Evolutionary conservation across 2,888 invertebrate species (phyloP), one percentile per base, ranked within the genome.

Genomic region (Atherix ibis): DNA sequence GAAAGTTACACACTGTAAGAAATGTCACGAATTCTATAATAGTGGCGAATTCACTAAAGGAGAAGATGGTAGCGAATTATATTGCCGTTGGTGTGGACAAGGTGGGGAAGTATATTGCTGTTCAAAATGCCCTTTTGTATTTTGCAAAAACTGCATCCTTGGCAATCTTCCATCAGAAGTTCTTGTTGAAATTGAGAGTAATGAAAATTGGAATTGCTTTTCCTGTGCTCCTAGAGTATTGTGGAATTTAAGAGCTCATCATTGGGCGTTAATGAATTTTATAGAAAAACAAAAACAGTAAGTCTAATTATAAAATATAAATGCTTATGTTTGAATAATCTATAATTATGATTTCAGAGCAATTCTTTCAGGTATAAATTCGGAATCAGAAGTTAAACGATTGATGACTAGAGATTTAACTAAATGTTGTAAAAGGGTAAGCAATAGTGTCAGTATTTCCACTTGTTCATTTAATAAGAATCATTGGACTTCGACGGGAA

Each of bases 21-120:
- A 68, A 30, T 83, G 83, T 53, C 73, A 73, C 45, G 71, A 76
- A 25, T 83, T 83, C 52, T 83, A 82, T 50, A 77, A 76, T 34
- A 80, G 80, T 53, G 82, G 82, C 4, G 79, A 77, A 46, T 83
- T 83, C 54, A 79, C 78, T 39, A 80, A 80, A 58, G 82, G 82
- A 32, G 81, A 82, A 53, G 83, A 83, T 61, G 80, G 80, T 16
- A 82, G 81, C 12, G 83, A 83, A 52, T 59, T 83, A 40, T 83
- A 82, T 49, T 83, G 83, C 46, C 68, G 82, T 31, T 83, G 82
- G 83, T 83, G 83, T 50, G 83, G 82, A 0, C 81, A 83, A 54
- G 83, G 73, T 4, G 77, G 77, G 4, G 76, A 76, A 56, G 77
- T 83, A 2, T 76, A 80, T 48, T 83, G 82, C 50, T 83, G 83